A percentile compares a stretch with the other conserved stretches of the same genome.
Evolutionary conservation across 1,140 invertebrate species (phyloP).

Genomic region (Drosophila nasuta): DNA sequence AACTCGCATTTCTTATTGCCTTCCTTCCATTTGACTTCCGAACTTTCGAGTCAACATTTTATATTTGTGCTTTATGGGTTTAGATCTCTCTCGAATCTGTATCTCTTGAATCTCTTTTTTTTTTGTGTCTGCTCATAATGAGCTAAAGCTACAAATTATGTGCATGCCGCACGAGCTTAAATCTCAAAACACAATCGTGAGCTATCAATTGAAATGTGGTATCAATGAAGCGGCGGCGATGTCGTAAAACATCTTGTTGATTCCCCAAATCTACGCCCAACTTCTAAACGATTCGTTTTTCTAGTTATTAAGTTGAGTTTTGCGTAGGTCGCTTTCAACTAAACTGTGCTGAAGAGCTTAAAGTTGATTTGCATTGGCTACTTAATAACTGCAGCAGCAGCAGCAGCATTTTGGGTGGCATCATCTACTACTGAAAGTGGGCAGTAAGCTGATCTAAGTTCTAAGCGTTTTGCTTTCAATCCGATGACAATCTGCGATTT

Average conservation of each 20-base stretch:
- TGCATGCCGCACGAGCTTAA: conserved; percentile 67
- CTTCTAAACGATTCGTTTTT: conserved; percentile 4
- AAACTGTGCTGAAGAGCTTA: neutral
- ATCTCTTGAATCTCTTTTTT: neutral
- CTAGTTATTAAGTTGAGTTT: neutral
- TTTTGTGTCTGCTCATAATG: conserved; percentile 12
- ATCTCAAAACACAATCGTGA: conserved; percentile 17
- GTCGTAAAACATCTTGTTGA: conserved; percentile 16
- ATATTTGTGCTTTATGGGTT: conserved; percentile 16
- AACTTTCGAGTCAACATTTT: conserved; percentile 33
- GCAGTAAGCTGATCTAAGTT: conserved; percentile 25
- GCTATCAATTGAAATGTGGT: conserved; percentile 42
- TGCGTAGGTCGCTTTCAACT: conserved; percentile 18
- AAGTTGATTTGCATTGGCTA: conserved; percentile 3
- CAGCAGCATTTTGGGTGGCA: conserved; percentile 24
- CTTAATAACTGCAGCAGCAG: neutral
- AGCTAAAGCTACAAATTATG: conserved; percentile 60
- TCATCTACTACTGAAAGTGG: conserved; percentile 12
- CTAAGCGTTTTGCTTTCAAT: conserved; percentile 20
- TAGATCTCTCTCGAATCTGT: neutral
- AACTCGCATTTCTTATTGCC: conserved; percentile 7
- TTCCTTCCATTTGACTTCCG: conserved; percentile 39
- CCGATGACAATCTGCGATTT: neutral
- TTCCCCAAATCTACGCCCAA: conserved; percentile 37
- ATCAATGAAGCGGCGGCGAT: conserved; percentile 18